Evolutionary conservation across 2,888 invertebrate species (phyloP), one percentile per base, ranked within the genome.

Genomic region (Iphiclides podalirius): DNA sequence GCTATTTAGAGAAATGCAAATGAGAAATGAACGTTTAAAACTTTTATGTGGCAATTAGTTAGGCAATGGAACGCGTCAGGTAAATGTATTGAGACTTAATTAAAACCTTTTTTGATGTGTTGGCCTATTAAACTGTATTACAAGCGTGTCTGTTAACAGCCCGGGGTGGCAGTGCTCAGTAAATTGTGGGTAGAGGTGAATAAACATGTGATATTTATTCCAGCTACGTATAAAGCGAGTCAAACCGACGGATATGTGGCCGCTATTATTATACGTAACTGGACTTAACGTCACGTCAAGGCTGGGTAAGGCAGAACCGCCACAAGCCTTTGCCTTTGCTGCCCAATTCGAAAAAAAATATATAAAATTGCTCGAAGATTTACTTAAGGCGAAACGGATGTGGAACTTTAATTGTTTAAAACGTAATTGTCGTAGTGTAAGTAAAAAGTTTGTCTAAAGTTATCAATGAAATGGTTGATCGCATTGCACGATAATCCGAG

Each of bases 201-300:
- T 48, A 42, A 48, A 16, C 48, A 48, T 42, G 48, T 38, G 37
- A 43, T 37, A 36, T 48, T 37, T 37, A 43, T 48, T 9, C 36
- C 28, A 12, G 37, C 20, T 37, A 41, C 31, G 31, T 12, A 44
- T 35, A 35, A 43, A 20, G 15, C 28, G 14, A 33, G 14, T 20
- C 17, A 9, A 3, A 14, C 31, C 46, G 33, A 39, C 31, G 34
- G 36, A 35, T 40, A 47, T 39, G 20, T 35, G 11, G 15, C 14
- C 16, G n/a, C 41, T 47, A 36, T 41, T 41, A 47, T 41, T 41
- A 41, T 26, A 47, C 28, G 28, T 39, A 47, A 47, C 47, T 40
- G 33, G 39, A 39, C 23, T 40, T 34, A 23, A 47, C 26, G 39
- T n/a, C n/a, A 39, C 16, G 34, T 16, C 40, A 47, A 35, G 2